Base-by-base conservation (phyloP, 2,797 vertebrate genomes). In the Pachyuromys duprasi region DNA sequence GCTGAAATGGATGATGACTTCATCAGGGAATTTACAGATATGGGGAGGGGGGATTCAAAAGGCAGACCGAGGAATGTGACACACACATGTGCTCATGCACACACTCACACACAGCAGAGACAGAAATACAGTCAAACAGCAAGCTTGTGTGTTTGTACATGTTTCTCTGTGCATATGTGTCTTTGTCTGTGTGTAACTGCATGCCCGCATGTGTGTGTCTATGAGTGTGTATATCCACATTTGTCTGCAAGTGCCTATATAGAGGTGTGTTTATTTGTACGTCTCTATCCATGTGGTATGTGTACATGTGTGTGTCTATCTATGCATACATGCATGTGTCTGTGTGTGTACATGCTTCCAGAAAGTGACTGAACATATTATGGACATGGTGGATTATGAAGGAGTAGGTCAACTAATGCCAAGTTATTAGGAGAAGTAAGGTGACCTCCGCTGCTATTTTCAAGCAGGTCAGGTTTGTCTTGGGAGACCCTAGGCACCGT, bases 1-100 rank as follows among this genome's bases (percentile, higher is more conserved):
- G 45, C 31, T 88, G 74, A 95, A 78, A 95, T 91, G 14, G 63
- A 60, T 91, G 88, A 45, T 60, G 86, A 70, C 2, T 88, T 74
- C 20, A 81, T 89, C 62, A 60, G 65, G 5, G 49, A 72, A 20
- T 62, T 36, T 86, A 82, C 24, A 81, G 55, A 15, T 26, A n/a
- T 45, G 18, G 57, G 31, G 7, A 2, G 18, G 57, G 31, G 7
- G 3, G 18, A 63, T 33, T 12, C 24, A 15, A 1, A 55, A 15
- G 33, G 42, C 45, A 84, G 28, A 84, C 4, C 67, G 42, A 67
- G 18, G n/a, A 5, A 67, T 22, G 5, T 28, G n/a, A 3, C 57
- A 26, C n/a, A 14, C 33, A 15, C 22, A 17, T 24, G 26, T 6
- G 8, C n/a, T 45, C 24, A 28, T 24, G 14, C 72, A 75, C 24